Base-by-base conservation (phyloP, 1,140 invertebrate species). In the Microplitis mediator region DNA sequence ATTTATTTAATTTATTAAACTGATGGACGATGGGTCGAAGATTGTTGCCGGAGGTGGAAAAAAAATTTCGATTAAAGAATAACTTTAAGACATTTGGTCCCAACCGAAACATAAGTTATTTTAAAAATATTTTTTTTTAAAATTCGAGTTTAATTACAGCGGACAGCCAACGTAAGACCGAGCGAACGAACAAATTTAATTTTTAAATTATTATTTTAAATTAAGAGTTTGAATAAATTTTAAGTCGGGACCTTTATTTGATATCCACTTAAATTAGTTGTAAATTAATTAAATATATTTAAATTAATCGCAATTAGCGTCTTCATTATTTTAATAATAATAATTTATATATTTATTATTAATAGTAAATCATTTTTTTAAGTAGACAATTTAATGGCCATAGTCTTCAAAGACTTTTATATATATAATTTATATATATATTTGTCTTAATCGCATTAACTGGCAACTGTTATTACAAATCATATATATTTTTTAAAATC, bases 51-150 rank as follows among this genome's bases (percentile, higher is more conserved):
- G 45, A 23, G 13, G 4, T 54, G 50, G 32, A 45, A 62, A 52
- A 50, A 58, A 39, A 60, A 65, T 23, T 23, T 23, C 23, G 31
- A 54, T 64, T 71, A 52, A 16, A 35, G 34, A 64, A 52, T 56
- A 72, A 54, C 68, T 71, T 39, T 58, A 34, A 72, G 62, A 74
- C 72, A 70, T 72, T 78, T 78, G 77, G 77, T 78, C 77, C 77
- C 77, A 78, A 78, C 75, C 75, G 75, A 72, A 73, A 71, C 77
- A 74, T 45, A 45, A 45, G 6, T 64, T 14, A 36, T 65, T 16
- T 50, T 65, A 23, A 23, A 23, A 23, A 23, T 23, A 23, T 39
- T 11, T 45, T 45, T 9, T 45, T 45, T 9, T 5, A 9, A 9
- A 45, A 6, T 45, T 45, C 11, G 39, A 45, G 39, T 45, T 54